Base-by-base conservation (phyloP, 1,140 invertebrate species). In the Scaptodrosophila lebanonensis region DNA sequence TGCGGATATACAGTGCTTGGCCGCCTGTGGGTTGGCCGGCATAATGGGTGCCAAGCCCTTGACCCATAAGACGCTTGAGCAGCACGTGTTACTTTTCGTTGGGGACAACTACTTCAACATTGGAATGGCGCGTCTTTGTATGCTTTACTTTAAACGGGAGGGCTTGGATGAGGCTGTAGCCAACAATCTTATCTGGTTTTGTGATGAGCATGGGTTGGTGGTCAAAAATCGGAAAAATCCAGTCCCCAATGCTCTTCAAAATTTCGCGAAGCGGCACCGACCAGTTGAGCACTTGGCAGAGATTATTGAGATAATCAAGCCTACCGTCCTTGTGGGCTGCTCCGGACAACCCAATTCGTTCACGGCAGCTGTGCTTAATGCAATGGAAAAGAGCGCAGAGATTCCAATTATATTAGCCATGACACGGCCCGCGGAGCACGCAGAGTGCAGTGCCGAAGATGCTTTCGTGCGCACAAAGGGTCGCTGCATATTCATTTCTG, bases 1-100 rank as follows among this genome's bases (percentile, higher is more conserved):
- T 88, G 96, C 98, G 77, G 97, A 98, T 82, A 97, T 98, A 76
- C 97, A 99, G 87, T 96, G 96, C 17, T 96, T 95, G 2, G 94
- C 93, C 4, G 90, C 95, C 3, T 96, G 98, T 7, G 96, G 95
- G 1, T 92, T 99, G 4, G 95, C 96, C 16, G 97, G 97, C 0
- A 86, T 99, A 9, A 86, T 98, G n/a, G 94, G 94, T 3, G 93
- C 94, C 12, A 88, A 96, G 3, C 88, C 92, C 16, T 87, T 97
- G 18, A 97, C 95, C 0, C 91, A 92, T 9, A 92, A 89, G 4
- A 91, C 91, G 62, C 89, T 99, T 3, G 91, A 90, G 0, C 92
- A 97, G 0, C 94, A 98, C 69, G 91, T 88, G 6, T 93, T 98
- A 48, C 91, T 98, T 0, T 98, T 99, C 89, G 93, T 96, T 83